A percentile compares a stretch with the other conserved stretches of the same genome.
phyloP scores from a whole-genome alignment of 2,797 vertebrate species.

The Dromococcyx pavoninus region DNA sequence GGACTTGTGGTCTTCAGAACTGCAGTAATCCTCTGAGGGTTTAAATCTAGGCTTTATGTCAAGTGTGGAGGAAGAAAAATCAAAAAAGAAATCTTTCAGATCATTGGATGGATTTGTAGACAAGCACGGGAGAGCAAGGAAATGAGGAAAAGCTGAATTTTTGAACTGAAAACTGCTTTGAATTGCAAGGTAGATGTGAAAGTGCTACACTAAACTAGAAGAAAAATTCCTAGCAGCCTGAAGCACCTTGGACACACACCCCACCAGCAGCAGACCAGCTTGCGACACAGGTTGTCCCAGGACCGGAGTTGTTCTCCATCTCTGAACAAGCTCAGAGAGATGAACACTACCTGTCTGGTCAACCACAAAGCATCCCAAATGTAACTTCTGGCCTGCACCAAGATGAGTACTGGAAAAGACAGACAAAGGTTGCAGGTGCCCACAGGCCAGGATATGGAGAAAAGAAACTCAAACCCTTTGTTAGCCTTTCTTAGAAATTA shows the following conservation, averaged over 20 bases:
- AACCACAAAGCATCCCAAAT: not conserved
- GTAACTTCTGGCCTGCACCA: not conserved
- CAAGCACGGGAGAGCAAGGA: not conserved
- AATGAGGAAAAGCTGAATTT: not conserved
- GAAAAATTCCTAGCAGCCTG: not conserved
- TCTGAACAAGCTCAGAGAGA: not conserved
- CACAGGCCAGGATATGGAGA: not conserved
- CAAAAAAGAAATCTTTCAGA: not conserved
- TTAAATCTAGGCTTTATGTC: rapidly evolving
- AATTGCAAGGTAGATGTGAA: not conserved
- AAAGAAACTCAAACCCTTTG: not conserved
- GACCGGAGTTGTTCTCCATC: not conserved
- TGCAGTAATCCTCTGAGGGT: not conserved
- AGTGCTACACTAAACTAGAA: not conserved
- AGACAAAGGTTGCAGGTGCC: not conserved
- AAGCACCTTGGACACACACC: not conserved
- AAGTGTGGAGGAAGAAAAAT: not conserved
- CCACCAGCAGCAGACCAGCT: too few species aligned
- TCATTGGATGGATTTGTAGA: not conserved
- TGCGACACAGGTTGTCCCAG: not conserved
- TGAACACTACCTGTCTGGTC: not conserved
- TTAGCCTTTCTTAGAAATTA: not conserved
- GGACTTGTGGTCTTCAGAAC: not conserved
- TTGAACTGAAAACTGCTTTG: not conserved
- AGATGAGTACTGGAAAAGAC: not conserved